Conservation (phyloP, 2,797 vertebrate species). For the Macrochelys suwanniensis region DNA sequence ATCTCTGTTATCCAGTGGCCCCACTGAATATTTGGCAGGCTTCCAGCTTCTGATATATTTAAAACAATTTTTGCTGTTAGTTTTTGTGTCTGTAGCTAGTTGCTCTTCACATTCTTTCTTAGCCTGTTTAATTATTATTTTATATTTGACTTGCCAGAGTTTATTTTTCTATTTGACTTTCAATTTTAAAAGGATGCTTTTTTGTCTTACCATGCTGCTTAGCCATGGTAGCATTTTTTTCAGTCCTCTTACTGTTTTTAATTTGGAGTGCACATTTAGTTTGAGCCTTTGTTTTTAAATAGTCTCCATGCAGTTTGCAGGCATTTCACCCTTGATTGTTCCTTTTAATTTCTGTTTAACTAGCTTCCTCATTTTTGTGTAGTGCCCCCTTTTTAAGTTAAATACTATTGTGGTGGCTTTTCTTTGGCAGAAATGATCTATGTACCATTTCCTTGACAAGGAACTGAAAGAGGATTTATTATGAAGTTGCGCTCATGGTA, state of each 20-base stretch:
- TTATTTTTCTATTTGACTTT: neutral
- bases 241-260: neutral
- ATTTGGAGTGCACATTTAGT: neutral
- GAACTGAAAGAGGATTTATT: slow-evolving; percentile 47
- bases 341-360: neutral
- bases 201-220: neutral
- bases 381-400: neutral
- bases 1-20: neutral
- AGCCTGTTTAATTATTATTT: neutral
- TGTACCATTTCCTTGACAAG: slow-evolving; percentile 39
- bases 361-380: neutral
- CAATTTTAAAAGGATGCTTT: neutral
- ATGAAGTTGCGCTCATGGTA: neutral
- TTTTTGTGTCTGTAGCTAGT: neutral
- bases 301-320: neutral
- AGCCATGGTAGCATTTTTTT: neutral
- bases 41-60: neutral
- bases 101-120: neutral
- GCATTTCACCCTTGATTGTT: neutral
- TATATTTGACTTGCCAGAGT: neutral
- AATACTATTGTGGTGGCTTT: neutral
- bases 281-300: neutral
- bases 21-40: neutral
- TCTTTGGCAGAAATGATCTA: slow-evolving; percentile 47
- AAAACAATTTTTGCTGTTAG: neutral